Percentiles rank a stretch among this genome's conserved stretches.
Conservation (phyloP, 2,797 vertebrate species). For the Xiphophorus birchmanni region DNA sequence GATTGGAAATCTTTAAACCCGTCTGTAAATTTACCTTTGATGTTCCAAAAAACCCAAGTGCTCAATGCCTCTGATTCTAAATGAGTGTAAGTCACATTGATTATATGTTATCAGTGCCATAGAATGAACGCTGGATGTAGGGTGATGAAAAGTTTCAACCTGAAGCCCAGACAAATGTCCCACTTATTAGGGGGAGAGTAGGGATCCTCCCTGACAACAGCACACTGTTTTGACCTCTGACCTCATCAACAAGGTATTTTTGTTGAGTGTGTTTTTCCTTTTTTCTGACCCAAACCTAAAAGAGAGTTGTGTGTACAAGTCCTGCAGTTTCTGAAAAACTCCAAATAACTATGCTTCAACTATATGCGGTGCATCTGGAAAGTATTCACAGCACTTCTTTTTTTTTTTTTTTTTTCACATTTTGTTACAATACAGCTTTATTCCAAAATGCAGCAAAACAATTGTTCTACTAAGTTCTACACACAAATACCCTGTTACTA, state of each 20-base stretch:
- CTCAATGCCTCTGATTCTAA: not conserved
- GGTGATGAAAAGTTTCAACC: slow-evolving; percentile 64
- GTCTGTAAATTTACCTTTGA: not conserved
- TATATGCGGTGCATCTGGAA: too few relatives aligned
- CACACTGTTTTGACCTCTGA: slow-evolving; percentile 16
- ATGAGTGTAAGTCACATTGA: slow-evolving; percentile 3
- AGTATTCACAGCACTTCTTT: too few relatives aligned
- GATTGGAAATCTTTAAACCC: too few relatives aligned
- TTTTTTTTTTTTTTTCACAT: too few relatives aligned
- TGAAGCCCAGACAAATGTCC: slow-evolving; percentile 55
- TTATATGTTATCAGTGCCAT: slow-evolving; percentile 34
- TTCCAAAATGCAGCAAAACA: too few relatives aligned
- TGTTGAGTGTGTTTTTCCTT: not conserved
- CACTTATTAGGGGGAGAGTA: slow-evolving; percentile 37
- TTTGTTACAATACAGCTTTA: too few relatives aligned
- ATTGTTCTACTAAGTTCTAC: too few relatives aligned
- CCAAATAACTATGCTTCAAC: not conserved
- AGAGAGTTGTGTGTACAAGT: not conserved
- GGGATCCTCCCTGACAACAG: slow-evolving; percentile 60
- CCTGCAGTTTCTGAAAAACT: not conserved
- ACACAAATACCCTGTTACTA: too few relatives aligned
- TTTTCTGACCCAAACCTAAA: not conserved
- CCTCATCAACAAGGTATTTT: not conserved
- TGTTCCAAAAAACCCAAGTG: not conserved
- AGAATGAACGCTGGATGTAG: slow-evolving; percentile 38